These are phyloP conservation scores for Xyrauchen texanus DNA, from an alignment of 2,113 vertebrate genomes.

Conservation along the genomic window DNA sequence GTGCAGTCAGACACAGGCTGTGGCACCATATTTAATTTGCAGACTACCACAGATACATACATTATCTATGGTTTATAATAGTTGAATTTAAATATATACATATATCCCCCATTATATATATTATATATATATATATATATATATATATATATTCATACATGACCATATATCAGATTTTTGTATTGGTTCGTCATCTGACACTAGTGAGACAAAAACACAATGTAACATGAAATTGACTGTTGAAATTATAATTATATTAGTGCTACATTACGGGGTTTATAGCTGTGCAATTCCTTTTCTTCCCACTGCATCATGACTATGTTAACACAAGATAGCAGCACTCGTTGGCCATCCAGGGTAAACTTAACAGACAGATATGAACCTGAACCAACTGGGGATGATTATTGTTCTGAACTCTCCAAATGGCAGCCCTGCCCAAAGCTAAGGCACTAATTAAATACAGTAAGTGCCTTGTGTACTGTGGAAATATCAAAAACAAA, in stretches of 20 bases:
- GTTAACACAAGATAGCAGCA: conserved; percentile 44
- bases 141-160: too few relatives aligned
- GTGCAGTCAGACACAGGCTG: conserved; percentile 1
- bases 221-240: too few relatives aligned
- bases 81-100: too few relatives aligned
- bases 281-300: conserved; percentile 10
- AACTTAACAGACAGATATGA: not conserved
- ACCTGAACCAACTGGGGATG: not conserved
- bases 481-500: conserved; percentile 8
- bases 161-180: too few relatives aligned
- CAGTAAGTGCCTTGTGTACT: not conserved
- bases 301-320: conserved; percentile 13
- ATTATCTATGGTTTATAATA: not conserved
- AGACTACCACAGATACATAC: conserved; percentile 28
- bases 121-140: not conserved
- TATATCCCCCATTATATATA: too few relatives aligned
- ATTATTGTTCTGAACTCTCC: not conserved
- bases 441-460: conserved; percentile 1
- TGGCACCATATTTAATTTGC: not conserved
- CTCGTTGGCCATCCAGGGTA: not conserved
- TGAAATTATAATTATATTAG: too few relatives aligned
- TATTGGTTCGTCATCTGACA: too few relatives aligned
- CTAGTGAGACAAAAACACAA: too few relatives aligned
- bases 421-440: not conserved
- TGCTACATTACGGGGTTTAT: not conserved